Conservation (phyloP, 2,888 invertebrate genomes). For the Oxyteleia sp. region DNA sequence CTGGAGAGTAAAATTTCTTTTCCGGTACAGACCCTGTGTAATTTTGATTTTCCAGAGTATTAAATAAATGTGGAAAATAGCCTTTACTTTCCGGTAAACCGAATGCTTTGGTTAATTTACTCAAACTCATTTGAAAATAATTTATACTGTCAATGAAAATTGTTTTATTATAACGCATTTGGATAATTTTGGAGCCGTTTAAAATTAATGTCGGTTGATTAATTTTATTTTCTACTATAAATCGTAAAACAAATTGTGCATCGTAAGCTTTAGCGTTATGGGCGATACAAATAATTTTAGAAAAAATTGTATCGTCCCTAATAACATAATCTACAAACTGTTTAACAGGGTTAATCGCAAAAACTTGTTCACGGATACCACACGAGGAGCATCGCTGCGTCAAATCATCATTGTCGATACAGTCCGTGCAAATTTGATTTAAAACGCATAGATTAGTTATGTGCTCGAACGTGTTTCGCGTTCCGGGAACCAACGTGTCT, state of each 20-base stretch:
- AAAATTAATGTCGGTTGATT: slow-evolving; percentile 68
- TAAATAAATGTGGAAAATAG: slow-evolving; percentile 74
- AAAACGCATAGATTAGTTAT: no score
- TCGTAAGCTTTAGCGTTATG: slow-evolving; percentile 16
- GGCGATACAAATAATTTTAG: slow-evolving; percentile 45
- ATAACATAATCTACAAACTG: slow-evolving; percentile 43
- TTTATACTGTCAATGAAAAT: slow-evolving; percentile 53
- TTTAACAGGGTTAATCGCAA: neutral
- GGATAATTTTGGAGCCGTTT: slow-evolving; percentile 72
- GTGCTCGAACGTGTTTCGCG: no score
- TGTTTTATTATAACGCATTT: slow-evolving; percentile 54
- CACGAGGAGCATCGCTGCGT: neutral
- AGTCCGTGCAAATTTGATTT: neutral
- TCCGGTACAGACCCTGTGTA: slow-evolving; percentile 72
- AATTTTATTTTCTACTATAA: neutral
- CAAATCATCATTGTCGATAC: neutral
- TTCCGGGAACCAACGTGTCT: no score
- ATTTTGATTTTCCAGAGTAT: slow-evolving; percentile 66
- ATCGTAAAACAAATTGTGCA: neutral
- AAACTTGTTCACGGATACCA: slow-evolving; percentile 34
- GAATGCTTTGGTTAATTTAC: slow-evolving; percentile 77
- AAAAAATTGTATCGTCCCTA: neutral
- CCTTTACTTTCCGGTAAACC: slow-evolving; percentile 69
- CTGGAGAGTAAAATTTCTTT: slow-evolving; percentile 43
- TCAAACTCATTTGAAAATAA: slow-evolving; percentile 78